A percentile compares a stretch with the other conserved stretches of the same genome.
phyloP scores from a whole-genome alignment of 2,113 vertebrate species.

The Ranitomeya imitator region DNA sequence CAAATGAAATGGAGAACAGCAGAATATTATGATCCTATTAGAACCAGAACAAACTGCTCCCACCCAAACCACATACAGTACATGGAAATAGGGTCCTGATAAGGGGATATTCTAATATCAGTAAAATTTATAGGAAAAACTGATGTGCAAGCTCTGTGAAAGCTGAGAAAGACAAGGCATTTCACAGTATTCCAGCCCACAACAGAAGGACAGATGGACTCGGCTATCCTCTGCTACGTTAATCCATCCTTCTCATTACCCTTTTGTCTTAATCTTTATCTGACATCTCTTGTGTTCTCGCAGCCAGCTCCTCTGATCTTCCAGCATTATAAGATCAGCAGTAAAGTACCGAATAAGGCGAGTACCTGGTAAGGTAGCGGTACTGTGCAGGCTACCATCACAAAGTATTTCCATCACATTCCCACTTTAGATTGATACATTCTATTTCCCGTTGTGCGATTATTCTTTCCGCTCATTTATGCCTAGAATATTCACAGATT shows the following conservation, averaged over 20 bases:
- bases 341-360: background rate
- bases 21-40: background rate
- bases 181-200: background rate
- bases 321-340: conserved; percentile 25
- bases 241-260: conserved; percentile 44
- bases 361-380: background rate
- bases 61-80: background rate
- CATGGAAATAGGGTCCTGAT: background rate
- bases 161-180: background rate
- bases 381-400: background rate
- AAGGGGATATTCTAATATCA: background rate
- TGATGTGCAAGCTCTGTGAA: background rate
- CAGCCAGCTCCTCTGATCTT: conserved; percentile 1
- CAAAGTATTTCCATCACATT: background rate
- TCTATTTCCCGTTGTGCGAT: background rate
- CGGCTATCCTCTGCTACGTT: background rate
- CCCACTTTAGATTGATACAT: background rate
- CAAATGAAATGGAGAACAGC: background rate
- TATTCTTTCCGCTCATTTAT: background rate
- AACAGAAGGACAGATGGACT: conserved; percentile 35
- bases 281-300: background rate
- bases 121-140: background rate
- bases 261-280: conserved; percentile 11
- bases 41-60: background rate
- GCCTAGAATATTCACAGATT: no score